These are phyloP conservation scores for Mechanitis messenoides DNA, from an alignment of 2,888 invertebrate genomes.

Conservation along the genomic window DNA sequence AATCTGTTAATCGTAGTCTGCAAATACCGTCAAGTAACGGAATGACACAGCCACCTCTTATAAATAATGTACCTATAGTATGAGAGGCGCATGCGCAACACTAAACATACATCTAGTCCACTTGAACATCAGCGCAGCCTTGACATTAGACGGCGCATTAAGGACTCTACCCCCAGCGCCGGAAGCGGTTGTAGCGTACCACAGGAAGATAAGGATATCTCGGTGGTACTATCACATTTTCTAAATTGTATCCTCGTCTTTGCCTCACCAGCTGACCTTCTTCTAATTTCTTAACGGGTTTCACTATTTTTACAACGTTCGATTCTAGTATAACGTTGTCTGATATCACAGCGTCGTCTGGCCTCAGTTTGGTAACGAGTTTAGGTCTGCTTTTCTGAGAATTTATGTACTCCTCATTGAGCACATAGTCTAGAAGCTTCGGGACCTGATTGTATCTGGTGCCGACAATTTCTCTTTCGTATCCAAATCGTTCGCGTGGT, in stretches of 20 bases:
- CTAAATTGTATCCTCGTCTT: conserved; percentile 69
- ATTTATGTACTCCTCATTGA: conserved; percentile 52
- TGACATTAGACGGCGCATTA: conserved; percentile 57
- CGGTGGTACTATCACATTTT: conserved; percentile 70
- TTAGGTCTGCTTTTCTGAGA: conserved; percentile 61
- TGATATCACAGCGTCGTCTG: conserved; percentile 57
- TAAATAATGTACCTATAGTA: conserved; percentile 50
- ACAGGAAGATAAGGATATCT: conserved; percentile 69
- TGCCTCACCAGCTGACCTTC: conserved; percentile 53
- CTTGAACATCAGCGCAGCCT: conserved; percentile 55
- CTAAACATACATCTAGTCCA: conserved; percentile 39
- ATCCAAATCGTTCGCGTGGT: conserved; percentile 56
- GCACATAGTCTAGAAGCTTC: conserved; percentile 53
- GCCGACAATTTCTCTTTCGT: conserved; percentile 64
- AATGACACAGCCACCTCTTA: conserved; percentile 65
- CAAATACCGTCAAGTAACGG: conserved; percentile 46
- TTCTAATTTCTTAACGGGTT: conserved; percentile 47
- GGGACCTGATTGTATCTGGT: conserved; percentile 57
- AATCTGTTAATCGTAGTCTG: conserved; percentile 50
- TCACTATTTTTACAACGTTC: conserved; percentile 59
- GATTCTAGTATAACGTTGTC: conserved; percentile 69
- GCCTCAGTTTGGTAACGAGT: conserved; percentile 57
- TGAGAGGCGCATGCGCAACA: conserved; percentile 37
- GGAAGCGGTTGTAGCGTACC: conserved; percentile 61
- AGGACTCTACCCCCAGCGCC: conserved; percentile 68